Conservation (phyloP, 2,797 vertebrate species). For the Malurus splendens region DNA sequence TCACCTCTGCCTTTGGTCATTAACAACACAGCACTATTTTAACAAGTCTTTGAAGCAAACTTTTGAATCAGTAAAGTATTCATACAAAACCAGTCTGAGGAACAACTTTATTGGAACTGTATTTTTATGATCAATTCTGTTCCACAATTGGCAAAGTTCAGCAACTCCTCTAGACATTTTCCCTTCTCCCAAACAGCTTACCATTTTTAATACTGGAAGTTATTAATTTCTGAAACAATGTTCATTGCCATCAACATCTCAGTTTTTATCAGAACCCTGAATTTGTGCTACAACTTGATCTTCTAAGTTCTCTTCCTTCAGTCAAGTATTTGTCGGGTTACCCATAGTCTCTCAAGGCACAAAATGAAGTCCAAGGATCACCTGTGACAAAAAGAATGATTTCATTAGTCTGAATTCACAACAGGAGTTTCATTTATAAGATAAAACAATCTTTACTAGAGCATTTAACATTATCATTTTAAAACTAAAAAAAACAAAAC, state of each 20-base stretch:
- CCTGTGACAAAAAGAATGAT: conserved; percentile 56
- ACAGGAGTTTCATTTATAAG: neutral
- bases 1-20: neutral
- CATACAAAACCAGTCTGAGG: conserved; percentile 30
- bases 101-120: conserved; percentile 38
- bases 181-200: conserved; percentile 43
- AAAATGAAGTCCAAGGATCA: conserved; percentile 23
- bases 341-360: neutral
- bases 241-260: conserved; percentile 47
- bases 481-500: conserved; percentile 34
- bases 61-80: conserved; percentile 29
- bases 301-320: conserved; percentile 32
- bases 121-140: conserved; percentile 2
- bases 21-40: neutral
- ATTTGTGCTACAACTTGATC: conserved; percentile 34
- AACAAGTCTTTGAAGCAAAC: neutral
- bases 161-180: neutral
- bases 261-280: conserved; percentile 52
- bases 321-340: neutral
- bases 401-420: conserved; percentile 42
- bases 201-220: conserved; percentile 60
- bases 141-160: neutral
- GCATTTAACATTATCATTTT: neutral
- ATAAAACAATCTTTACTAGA: neutral
- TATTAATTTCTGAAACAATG: conserved; percentile 53